A percentile compares a stretch with the other conserved stretches of the same genome.
Evolutionary conservation across 2,797 vertebrate species (phyloP).

Genomic region (Enteromius trimaculatus): DNA sequence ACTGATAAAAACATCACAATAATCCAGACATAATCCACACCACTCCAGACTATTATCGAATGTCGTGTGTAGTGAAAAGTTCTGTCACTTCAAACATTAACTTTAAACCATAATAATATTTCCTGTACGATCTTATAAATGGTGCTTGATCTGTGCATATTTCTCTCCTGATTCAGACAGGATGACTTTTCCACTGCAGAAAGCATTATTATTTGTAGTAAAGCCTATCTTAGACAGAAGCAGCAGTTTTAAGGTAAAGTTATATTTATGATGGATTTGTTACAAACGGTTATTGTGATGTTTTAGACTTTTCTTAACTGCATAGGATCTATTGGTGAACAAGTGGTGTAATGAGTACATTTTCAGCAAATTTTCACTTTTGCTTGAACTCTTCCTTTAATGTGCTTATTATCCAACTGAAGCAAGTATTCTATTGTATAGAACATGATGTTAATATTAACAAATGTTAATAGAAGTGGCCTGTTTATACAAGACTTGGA

Average conservation of each 20-base stretch:
- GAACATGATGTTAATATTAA: not conserved
- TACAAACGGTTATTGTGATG: not conserved
- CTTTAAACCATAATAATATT: not conserved
- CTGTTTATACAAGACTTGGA: conserved; percentile 40
- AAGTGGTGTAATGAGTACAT: not conserved
- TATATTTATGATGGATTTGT: not conserved
- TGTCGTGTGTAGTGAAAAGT: not conserved
- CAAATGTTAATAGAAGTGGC: not conserved
- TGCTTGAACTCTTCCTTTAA: not conserved
- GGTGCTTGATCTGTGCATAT: not conserved
- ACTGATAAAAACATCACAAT: not conserved
- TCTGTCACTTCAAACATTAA: not conserved
- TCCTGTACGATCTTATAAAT: not conserved
- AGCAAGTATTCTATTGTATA: not conserved
- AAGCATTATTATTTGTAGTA: not conserved
- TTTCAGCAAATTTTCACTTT: not conserved
- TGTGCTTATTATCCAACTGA: not conserved
- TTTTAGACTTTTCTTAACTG: not conserved
- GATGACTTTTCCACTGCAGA: not conserved
- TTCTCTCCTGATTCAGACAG: not conserved
- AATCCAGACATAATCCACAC: not conserved
- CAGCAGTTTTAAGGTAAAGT: not conserved
- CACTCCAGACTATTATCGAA: not conserved
- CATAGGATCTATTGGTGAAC: not conserved
- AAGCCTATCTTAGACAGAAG: not conserved